Conservation (phyloP, 2,113 vertebrate genomes). For the Loxodonta africana region DNA sequence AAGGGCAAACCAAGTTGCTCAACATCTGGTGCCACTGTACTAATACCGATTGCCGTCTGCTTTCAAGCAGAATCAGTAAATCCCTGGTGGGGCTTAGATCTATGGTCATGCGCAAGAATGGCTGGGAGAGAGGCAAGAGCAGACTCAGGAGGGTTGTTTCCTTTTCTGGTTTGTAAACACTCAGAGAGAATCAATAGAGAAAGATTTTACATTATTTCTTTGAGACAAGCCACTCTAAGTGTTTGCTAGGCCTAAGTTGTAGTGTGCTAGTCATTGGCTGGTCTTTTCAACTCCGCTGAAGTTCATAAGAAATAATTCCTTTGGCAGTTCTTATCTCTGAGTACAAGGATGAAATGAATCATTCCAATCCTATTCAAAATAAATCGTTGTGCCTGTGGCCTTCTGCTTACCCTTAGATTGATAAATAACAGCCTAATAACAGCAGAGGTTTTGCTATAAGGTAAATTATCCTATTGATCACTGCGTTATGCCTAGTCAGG, state of each 20-base stretch:
- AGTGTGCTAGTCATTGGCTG: background rate
- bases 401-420: background rate
- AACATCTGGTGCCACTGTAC: slow-evolving; percentile 83
- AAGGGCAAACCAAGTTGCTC: slow-evolving; percentile 69
- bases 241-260: slow-evolving; percentile 33
- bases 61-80: slow-evolving; percentile 48
- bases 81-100: slow-evolving; percentile 76
- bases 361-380: background rate
- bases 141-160: background rate
- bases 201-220: slow-evolving; percentile 26
- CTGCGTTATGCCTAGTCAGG: background rate
- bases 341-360: background rate
- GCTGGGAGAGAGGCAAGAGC: slow-evolving; percentile 15
- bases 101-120: slow-evolving; percentile 78
- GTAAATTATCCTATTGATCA: background rate
- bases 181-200: slow-evolving; percentile 40
- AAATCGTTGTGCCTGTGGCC: background rate
- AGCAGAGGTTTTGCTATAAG: background rate
- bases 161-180: slow-evolving; percentile 51
- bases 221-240: slow-evolving; percentile 37
- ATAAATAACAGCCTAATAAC: background rate
- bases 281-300: slow-evolving; percentile 57
- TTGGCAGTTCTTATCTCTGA: background rate
- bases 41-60: slow-evolving; percentile 73
- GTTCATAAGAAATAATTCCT: slow-evolving; percentile 54